Base-by-base conservation (phyloP, 2,888 invertebrate species). In the Xylota sylvarum region DNA sequence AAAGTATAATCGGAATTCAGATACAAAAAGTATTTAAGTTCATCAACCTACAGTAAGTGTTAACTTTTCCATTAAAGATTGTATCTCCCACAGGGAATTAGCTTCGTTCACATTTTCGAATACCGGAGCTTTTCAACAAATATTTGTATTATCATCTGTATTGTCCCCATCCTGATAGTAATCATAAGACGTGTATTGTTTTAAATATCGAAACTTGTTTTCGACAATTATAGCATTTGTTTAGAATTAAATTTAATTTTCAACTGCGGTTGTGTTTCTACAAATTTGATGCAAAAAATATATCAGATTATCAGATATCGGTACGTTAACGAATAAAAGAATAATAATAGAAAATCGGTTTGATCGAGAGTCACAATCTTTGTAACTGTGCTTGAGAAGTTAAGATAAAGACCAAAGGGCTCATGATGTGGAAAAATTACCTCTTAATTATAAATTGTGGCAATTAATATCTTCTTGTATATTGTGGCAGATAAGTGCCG, bases 41-140 rank as follows among this genome's bases (percentile, higher is more conserved):
- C 62, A 73, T 62, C 60, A 73, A 60, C 73, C 73, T 19, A 62
- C 27, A 60, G 50, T 35, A 23, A 48, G 56, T 70, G 56, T 23
- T 48, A 48, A 19, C 17, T 48, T 30, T 46, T 46, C 30, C 30
- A 62, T 35, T 19, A 35, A 19, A 50, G 14, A n/a, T 48, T 72
- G 50, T 52, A 12, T 72, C 30, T n/a, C 12, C 30, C 40, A 46
- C 32, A 37, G 35, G 12, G 50, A 48, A 60, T 73, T 73, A 60
- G 30, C 30, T 30, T 43, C 62, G 23, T 43, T 58, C 5, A 48
- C 35, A 19, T 50, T 62, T 40, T 40, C 40, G 10, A 62, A 50
- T 62, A 40, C 9, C 19, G 64, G 23, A 19, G 7, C 32, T 58
- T 43, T 64, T 64, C 12, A 5, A 3, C 1, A 14, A 6, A 56